A percentile compares a stretch with the other conserved stretches of the same genome.
Evolutionary conservation across 1,140 invertebrate species (phyloP).

Genomic region (Metaphire vulgaris): DNA sequence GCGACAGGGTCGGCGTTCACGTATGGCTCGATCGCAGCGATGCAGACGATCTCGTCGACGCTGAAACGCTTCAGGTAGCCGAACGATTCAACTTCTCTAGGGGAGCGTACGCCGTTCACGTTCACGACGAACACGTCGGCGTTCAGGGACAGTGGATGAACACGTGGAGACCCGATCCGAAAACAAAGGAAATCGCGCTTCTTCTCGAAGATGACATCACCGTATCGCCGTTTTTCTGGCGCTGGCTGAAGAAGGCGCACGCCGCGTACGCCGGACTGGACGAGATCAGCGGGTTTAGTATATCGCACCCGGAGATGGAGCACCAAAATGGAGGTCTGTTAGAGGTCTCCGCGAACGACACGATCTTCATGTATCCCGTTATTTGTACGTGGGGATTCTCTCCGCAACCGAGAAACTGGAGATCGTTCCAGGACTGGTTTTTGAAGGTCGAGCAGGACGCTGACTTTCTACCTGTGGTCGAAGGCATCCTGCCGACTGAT

Average conservation of each 20-base stretch:
- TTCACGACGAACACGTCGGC: conserved; percentile 35
- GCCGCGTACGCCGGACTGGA: conserved; percentile 33
- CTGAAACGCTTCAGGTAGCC: conserved; percentile 31
- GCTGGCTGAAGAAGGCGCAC: conserved; percentile 39
- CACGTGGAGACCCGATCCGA: conserved; percentile 34
- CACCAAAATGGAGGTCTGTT: conserved; percentile 32
- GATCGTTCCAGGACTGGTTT: conserved; percentile 13
- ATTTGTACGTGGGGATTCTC: conserved; percentile 6
- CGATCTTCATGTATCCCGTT: background rate
- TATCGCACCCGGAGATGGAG: conserved; percentile 34
- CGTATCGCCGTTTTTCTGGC: conserved; percentile 38
- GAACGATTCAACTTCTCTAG: conserved; percentile 34
- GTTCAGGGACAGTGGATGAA: conserved; percentile 39
- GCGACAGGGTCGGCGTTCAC: background rate
- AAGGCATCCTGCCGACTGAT: conserved; percentile 5
- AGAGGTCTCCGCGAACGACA: background rate
- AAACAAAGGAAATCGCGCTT: conserved; percentile 37
- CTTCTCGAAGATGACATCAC: conserved; percentile 42
- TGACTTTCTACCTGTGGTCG: background rate
- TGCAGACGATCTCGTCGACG: conserved; percentile 21
- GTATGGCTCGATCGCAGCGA: conserved; percentile 17
- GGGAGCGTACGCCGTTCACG: conserved; percentile 32
- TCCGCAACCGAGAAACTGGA: background rate
- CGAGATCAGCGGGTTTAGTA: conserved; percentile 38
- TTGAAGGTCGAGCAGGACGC: background rate